These are phyloP conservation scores for Tribolium castaneum DNA, from an alignment of 1,140 invertebrate species.

Conservation along the genomic window DNA sequence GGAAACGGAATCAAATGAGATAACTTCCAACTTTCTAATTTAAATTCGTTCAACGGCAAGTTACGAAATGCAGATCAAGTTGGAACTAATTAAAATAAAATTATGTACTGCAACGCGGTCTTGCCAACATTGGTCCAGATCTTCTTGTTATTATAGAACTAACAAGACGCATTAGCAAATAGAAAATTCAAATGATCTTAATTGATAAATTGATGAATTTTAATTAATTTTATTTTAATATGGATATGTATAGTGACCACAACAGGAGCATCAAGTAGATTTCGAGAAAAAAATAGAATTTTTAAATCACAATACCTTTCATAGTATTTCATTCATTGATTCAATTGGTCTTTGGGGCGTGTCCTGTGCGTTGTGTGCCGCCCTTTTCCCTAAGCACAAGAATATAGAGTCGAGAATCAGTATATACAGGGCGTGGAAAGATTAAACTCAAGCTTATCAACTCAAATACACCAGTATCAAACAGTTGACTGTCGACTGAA, in stretches of 20 bases:
- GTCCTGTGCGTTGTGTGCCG: conserved; percentile 10
- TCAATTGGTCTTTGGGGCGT: conserved; percentile 55
- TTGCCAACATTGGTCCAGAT: too few species aligned
- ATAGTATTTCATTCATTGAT: conserved; percentile 60
- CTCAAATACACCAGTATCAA: conserved; percentile 50
- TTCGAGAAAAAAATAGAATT: neutral
- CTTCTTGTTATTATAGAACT: too few species aligned
- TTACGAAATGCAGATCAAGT: neutral
- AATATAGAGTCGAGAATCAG: conserved; percentile 46
- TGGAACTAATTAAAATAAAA: neutral
- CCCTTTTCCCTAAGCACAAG: conserved; percentile 39
- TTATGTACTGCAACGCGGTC: neutral
- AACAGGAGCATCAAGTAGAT: neutral
- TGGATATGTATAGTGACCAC: neutral
- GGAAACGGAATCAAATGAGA: neutral
- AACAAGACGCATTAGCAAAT: too few species aligned
- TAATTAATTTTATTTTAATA: neutral
- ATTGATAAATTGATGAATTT: too few species aligned
- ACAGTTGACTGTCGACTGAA: conserved; percentile 57
- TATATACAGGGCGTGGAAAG: conserved; percentile 37
- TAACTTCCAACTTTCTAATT: neutral
- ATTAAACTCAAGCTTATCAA: conserved; percentile 55
- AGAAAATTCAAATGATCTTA: too few species aligned
- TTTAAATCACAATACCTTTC: conserved; percentile 54
- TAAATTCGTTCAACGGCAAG: neutral